A percentile compares a stretch with the other conserved stretches of the same genome.
phyloP scores from a whole-genome alignment of 2,888 invertebrate species.

The Drosophila limbata region DNA sequence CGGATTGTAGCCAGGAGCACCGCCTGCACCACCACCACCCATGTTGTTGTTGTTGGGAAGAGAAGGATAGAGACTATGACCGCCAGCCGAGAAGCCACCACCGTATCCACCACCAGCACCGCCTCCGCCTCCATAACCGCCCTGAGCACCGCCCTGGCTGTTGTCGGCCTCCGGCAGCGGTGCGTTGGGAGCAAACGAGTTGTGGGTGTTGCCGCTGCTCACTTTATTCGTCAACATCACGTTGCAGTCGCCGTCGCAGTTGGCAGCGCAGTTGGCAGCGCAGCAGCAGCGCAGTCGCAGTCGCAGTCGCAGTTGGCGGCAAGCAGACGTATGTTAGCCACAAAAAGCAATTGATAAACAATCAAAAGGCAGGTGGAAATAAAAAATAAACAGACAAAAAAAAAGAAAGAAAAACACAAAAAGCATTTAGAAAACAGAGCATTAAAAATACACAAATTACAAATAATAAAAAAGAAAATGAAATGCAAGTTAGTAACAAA shows the following conservation, averaged over 20 bases:
- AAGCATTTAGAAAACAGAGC: slow-evolving; percentile 37
- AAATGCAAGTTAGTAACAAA: slow-evolving; percentile 22
- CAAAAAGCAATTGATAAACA: slow-evolving; percentile 57
- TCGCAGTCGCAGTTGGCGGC: slow-evolving; percentile 25
- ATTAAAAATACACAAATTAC: slow-evolving; percentile 7
- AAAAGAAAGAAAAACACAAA: slow-evolving; percentile 50
- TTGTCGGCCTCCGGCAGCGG: slow-evolving; percentile 68
- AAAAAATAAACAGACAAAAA: slow-evolving; percentile 29
- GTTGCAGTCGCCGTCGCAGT: slow-evolving; percentile 18
- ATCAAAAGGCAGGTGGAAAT: slow-evolving; percentile 7
- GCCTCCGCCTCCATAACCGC: slow-evolving; percentile 47
- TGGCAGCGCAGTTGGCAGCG: slow-evolving; percentile 15
- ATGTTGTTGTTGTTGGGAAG: slow-evolving; percentile 67
- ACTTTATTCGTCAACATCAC: slow-evolving; percentile 36
- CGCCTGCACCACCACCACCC: slow-evolving; percentile 30
- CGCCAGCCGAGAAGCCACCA: slow-evolving; percentile 84
- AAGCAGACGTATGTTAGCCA: slow-evolving; percentile 60
- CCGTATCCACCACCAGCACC: slow-evolving; percentile 82
- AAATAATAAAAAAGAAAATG: background rate
- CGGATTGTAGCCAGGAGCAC: slow-evolving; percentile 60
- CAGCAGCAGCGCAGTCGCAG: slow-evolving; percentile 23
- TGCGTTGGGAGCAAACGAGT: slow-evolving; percentile 79
- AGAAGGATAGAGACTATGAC: slow-evolving; percentile 82
- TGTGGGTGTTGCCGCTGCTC: slow-evolving; percentile 72
- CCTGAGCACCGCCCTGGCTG: slow-evolving; percentile 17